Evolutionary conservation across 1,140 invertebrate species (phyloP).

Genomic region (Drosophila pandora): DNA sequence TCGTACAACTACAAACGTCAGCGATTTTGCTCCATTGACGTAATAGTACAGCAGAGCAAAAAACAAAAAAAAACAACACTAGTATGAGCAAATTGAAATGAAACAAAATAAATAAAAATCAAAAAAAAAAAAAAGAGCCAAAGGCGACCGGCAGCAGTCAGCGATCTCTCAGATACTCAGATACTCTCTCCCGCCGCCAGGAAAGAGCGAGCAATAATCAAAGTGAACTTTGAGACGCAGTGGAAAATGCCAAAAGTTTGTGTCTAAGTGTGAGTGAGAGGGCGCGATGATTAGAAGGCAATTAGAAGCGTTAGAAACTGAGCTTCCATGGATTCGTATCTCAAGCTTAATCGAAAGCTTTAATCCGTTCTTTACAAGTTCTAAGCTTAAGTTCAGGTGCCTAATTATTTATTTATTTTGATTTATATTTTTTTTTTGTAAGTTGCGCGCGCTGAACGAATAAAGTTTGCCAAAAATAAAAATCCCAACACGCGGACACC

Average conservation of each 20-base stretch:
- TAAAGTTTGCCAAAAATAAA: constrained; percentile 74
- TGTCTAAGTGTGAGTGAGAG: constrained; percentile 25
- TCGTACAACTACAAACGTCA: constrained; percentile 62
- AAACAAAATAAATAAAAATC: constrained; percentile 73
- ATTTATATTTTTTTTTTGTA: constrained; percentile 11
- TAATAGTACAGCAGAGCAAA: constrained; percentile 60
- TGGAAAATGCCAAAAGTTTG: constrained; percentile 74
- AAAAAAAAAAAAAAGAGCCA: constrained; percentile 15
- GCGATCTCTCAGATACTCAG: constrained; percentile 48
- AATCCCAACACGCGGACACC: constrained; percentile 57
- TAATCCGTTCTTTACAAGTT: neutral
- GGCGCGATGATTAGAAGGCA: constrained; percentile 39
- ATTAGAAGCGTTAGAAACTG: constrained; percentile 35
- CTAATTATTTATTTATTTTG: constrained; percentile 1
- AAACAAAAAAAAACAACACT: constrained; percentile 19
- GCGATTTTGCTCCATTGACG: constrained; percentile 70
- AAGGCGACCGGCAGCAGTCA: constrained; percentile 54
- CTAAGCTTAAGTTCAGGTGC: neutral
- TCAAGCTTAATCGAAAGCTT: neutral
- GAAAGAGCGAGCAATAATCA: constrained; percentile 38
- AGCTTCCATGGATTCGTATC: constrained; percentile 4
- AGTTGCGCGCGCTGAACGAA: constrained; percentile 70
- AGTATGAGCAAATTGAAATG: constrained; percentile 72
- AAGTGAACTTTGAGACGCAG: constrained; percentile 75
- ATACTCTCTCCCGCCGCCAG: constrained; percentile 17